Evolutionary conservation across 2,888 invertebrate species (phyloP), one percentile per base, ranked within the genome.

Genomic region (Yponomeuta cagnagella): DNA sequence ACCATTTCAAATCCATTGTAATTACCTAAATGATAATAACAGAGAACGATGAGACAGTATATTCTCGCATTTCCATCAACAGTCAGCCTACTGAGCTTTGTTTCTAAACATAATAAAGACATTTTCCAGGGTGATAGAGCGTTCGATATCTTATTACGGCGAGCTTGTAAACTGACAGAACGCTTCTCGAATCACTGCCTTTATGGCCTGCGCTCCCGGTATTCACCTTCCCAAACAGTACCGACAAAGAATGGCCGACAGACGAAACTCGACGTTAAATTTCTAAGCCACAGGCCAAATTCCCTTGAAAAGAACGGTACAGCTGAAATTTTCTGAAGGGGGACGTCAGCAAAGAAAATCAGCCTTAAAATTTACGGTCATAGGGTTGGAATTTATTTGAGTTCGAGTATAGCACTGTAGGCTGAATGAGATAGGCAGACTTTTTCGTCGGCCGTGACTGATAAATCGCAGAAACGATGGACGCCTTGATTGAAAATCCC

Each of bases 131-230:
- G 80, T 78, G 84, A 85, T 83, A 86, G 83, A 85, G 80, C 83
- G 83, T 84, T 84, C 85, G 82, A 87, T 86, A 87, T 87, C 87
- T 85, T 86, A 87, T 87, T 87, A 88, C 82, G 79, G 81, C 79
- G 80, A 79, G 86, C 84, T 85, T 88, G 85, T 86, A 86, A 88
- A 87, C 83, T 85, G 83, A 84, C 79, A 82, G 80, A 86, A 83
- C 81, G 83, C 82, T 86, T 80, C 79, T 81, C 82, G 83, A 85
- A 86, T 87, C 85, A 87, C 86, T 86, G 85, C 82, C 80, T 87
- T 87, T 87, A 87, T 84, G 79, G 82, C 81, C 75, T 81, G 75
- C 82, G 81, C 81, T 80, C 78, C 82, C 82, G 80, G 86, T 86
- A 85, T 87, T 84, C 84, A 87, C 85, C 84, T 84, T 81, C 77